These are phyloP conservation scores for Temnothorax rugatulus DNA, from an alignment of 2,888 invertebrate species.

Conservation along the genomic window DNA sequence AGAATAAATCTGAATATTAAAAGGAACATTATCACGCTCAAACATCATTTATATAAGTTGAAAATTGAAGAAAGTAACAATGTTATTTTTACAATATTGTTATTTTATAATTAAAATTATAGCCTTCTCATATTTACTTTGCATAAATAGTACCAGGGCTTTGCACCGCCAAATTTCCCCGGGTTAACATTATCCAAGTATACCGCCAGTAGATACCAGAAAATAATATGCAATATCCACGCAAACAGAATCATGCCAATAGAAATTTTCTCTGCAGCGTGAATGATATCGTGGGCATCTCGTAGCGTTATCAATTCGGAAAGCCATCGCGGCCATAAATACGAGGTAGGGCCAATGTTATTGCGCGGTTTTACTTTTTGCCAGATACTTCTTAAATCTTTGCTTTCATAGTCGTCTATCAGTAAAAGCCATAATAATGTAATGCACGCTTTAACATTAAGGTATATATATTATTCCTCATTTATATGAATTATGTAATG, in stretches of 20 bases:
- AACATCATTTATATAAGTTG: not conserved
- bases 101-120: slow-evolving; percentile 2
- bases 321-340: slow-evolving; percentile 41
- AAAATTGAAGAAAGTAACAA: not conserved
- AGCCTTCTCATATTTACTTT: slow-evolving; percentile 50
- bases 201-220: slow-evolving; percentile 64
- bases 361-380: not conserved
- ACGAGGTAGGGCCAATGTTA: not conserved
- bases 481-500: not conserved
- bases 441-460: not conserved
- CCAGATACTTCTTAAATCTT: slow-evolving; percentile 11
- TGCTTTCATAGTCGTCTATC: not conserved
- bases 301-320: slow-evolving; percentile 28
- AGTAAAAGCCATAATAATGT: not conserved
- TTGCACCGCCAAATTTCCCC: slow-evolving; percentile 65
- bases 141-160: slow-evolving; percentile 67
- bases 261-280: slow-evolving; percentile 43
- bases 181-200: slow-evolving; percentile 69
- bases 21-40: not conserved
- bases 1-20: not conserved
- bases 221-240: slow-evolving; percentile 66
- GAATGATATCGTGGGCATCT: slow-evolving; percentile 17
- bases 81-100: not conserved
- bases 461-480: not conserved
- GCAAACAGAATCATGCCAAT: slow-evolving; percentile 53